These are phyloP conservation scores for Agonum fuliginosum DNA, from an alignment of 2,888 invertebrate genomes.

Conservation along the genomic window DNA sequence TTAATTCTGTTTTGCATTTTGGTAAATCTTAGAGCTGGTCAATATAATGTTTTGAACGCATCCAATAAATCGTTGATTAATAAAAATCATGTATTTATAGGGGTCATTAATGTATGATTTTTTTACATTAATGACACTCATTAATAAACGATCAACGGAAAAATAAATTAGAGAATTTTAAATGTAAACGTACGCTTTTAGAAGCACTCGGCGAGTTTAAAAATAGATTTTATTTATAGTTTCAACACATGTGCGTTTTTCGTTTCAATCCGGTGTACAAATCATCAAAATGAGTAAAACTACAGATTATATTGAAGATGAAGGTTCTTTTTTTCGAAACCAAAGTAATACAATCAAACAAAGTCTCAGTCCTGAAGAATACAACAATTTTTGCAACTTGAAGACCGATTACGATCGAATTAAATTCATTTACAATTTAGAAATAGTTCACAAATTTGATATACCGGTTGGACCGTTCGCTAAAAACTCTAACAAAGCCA, in stretches of 20 bases:
- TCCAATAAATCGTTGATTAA: too few relatives aligned
- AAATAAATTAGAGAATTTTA: too few relatives aligned
- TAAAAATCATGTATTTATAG: too few relatives aligned
- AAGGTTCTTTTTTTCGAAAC: slow-evolving; percentile 43
- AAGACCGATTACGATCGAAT: slow-evolving; percentile 78
- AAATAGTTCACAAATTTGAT: slow-evolving; percentile 68
- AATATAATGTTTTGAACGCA: too few relatives aligned
- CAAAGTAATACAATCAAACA: slow-evolving; percentile 42
- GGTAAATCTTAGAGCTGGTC: too few relatives aligned
- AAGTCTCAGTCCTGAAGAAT: slow-evolving; percentile 15
- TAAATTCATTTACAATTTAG: slow-evolving; percentile 75
- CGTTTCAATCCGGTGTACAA: neutral
- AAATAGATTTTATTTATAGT: neutral
- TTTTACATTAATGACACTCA: too few relatives aligned
- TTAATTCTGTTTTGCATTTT: too few relatives aligned
- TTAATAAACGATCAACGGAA: too few relatives aligned
- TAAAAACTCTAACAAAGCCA: slow-evolving; percentile 78
- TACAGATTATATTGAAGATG: slow-evolving; percentile 33
- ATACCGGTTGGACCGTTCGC: slow-evolving; percentile 71
- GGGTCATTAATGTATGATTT: too few relatives aligned
- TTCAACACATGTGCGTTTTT: too few relatives aligned
- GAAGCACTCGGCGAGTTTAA: too few relatives aligned
- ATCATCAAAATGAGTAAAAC: neutral
- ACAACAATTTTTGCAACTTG: slow-evolving; percentile 49
- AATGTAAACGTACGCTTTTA: too few relatives aligned